Evolutionary conservation across 2,113 vertebrate genomes (phyloP), one percentile per base, ranked within the genome.

Genomic region (Capreolus pygargus): DNA sequence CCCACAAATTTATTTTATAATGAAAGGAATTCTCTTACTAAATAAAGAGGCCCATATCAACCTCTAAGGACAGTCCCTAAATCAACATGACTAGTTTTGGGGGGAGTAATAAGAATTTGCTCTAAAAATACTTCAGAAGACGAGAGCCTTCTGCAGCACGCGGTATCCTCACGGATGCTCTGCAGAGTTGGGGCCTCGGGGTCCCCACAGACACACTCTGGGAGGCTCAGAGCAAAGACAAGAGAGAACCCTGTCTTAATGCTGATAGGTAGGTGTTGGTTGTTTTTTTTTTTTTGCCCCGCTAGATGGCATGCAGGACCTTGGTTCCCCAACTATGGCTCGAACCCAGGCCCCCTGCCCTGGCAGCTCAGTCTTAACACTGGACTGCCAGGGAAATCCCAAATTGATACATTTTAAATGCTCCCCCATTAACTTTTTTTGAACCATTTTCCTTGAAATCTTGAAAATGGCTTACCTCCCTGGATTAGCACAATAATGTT

Each of bases 401-500:
- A 94, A 98, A 98, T 96, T 93, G 92, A 98, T 87, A 27, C 13
- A 95, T 54, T 83, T 83, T 52, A 83, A 95, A 98, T 97, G 4
- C 30, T 97, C 94, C 82, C 91, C 90, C 94, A 94, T 94, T 97
- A 94, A 97, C 95, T 87, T 79, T 97, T 97, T 96, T 97, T 97
- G 98, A 97, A 98, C 95, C 95, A 95, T 97, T 98, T 98, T 98
- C 88, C 94, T 64, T 92, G 96, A 98, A 98, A 97, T 55, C 86
- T 97, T 98, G 94, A 98, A 97, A 98, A 98, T 86, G 97, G 96
- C 91, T 98, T 94, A 98, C 30, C 67, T 45, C 39, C 91, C 83
- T 94, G 86, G 91, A 98, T 98, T 92, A 96, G 76, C 85, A 98
- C 94, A 97, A 98, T 92, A 86, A 94, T 84, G 76, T 98, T 98